These are phyloP conservation scores for Herpailurus yagouaroundi DNA, from an alignment of 2,113 vertebrate genomes.

Conservation along the genomic window DNA sequence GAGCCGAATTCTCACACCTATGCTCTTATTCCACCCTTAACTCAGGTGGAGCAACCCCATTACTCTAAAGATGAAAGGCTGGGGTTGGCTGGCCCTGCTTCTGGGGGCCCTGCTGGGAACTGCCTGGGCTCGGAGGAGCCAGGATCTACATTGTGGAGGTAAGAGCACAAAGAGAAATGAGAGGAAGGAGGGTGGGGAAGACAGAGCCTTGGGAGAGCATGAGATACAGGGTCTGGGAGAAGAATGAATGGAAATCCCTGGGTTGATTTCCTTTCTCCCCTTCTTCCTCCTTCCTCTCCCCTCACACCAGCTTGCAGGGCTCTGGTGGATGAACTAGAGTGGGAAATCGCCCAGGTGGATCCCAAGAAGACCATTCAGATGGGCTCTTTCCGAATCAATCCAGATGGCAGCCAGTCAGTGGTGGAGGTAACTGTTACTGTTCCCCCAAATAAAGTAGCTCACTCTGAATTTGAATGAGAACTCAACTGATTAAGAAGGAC, in stretches of 20 bases:
- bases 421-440: slow-evolving; percentile 89
- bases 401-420: slow-evolving; percentile 96
- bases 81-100: slow-evolving; percentile 73
- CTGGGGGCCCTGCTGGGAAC: slow-evolving; percentile 75
- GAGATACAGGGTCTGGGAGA: background rate
- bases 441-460: slow-evolving; percentile 50
- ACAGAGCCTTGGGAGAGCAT: background rate
- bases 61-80: slow-evolving; percentile 64
- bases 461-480: background rate
- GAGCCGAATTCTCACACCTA: background rate
- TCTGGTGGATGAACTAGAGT: slow-evolving; percentile 97
- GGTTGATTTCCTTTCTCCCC: background rate
- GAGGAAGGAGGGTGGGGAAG: background rate
- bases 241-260: slow-evolving; percentile 1
- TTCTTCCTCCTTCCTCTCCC: background rate
- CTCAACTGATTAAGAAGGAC: background rate
- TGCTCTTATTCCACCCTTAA: background rate
- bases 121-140: slow-evolving; percentile 82
- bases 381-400: slow-evolving; percentile 97
- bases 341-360: slow-evolving; percentile 95
- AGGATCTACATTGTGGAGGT: slow-evolving; percentile 89
- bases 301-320: slow-evolving; percentile 92
- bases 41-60: slow-evolving; percentile 61
- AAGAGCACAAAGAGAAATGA: slow-evolving; percentile 40
- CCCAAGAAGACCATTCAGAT: slow-evolving; percentile 96